Evolutionary conservation across 2,797 vertebrate species (phyloP).

Genomic region (Philypnodon macrostomus): DNA sequence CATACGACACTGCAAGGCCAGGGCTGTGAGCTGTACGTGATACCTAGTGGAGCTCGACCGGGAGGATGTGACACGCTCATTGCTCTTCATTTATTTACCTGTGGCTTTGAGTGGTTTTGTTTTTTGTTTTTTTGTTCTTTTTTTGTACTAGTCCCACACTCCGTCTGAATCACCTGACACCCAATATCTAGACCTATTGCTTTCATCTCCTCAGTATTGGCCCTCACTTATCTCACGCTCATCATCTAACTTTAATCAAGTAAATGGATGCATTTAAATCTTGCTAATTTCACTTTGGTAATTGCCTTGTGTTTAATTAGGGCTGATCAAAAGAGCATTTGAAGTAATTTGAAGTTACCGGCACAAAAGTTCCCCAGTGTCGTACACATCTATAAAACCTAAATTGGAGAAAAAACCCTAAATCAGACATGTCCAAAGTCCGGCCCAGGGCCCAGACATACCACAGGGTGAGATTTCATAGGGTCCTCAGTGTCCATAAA

Average conservation of each 20-base stretch:
- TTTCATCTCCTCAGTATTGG: constrained; percentile 74
- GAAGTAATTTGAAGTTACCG: constrained; percentile 69
- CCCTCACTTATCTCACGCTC: constrained; percentile 75
- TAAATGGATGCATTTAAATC: constrained; percentile 81
- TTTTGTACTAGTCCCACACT: constrained; percentile 30
- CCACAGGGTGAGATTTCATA: neutral
- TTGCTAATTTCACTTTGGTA: constrained; percentile 80
- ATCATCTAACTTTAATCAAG: constrained; percentile 83
- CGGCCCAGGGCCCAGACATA: neutral
- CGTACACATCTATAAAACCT: constrained; percentile 34
- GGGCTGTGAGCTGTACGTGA: constrained; percentile 75
- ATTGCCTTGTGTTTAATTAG: constrained; percentile 78
- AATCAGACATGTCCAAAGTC: neutral
- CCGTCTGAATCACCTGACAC: constrained; percentile 67
- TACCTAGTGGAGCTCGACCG: constrained; percentile 73
- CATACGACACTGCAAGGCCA: constrained; percentile 53
- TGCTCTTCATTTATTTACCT: constrained; percentile 81
- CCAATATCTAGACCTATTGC: constrained; percentile 72
- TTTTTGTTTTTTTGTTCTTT: constrained; percentile 32
- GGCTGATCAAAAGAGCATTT: constrained; percentile 75
- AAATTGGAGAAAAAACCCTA: constrained; percentile 39
- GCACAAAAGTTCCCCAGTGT: constrained; percentile 50
- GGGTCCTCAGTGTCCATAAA: neutral
- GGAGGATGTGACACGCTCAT: constrained; percentile 71
- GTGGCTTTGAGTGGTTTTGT: constrained; percentile 57